Evolutionary conservation across 2,113 vertebrate species (phyloP), one percentile per base, ranked within the genome.

Genomic region (Calidris pygmaea): DNA sequence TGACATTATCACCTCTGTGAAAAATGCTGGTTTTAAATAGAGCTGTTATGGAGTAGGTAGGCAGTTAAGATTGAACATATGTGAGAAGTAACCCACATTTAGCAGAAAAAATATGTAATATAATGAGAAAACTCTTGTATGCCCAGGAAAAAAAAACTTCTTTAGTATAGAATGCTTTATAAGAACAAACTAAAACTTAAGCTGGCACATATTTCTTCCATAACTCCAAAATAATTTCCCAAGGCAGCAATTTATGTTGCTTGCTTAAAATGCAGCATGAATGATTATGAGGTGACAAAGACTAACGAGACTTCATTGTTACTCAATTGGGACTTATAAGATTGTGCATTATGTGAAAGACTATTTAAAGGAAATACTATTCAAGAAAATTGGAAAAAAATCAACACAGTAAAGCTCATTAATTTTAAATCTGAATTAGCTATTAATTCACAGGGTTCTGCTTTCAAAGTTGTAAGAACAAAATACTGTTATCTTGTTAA

Each of bases 241-340:
- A 88, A 91, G 90, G 89, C 92, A 94, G 87, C 78, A 97, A 96
- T 97, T 97, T 96, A 78, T 91, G 91, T 92, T 92, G 62, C 68
- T 92, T 96, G 85, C 77, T 97, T 96, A 96, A 97, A 97, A 97
- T 95, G 88, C 75, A 94, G 83, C 76, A 50, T 93, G 95, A 94
- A 94, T 97, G 95, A 97, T 97, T 95, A 95, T 93, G 91, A 94
- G 84, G 93, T 94, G 96, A 95, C 93, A 97, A 96, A 97, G 90
- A 97, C 91, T 97, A 97, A 97, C 5, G 27, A 95, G 95, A 93
- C 90, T 96, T 94, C 93, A 87, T 94, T 95, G 91, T 92, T 96
- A 82, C 88, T 96, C 93, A 89, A 1, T 78, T 94, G 96, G 86
- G 96, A 97, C 66, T 96, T 97, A 91, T n/a, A 90, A 91, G 86